A percentile compares a stretch with the other conserved stretches of the same genome.
phyloP scores from a whole-genome alignment of 2,797 vertebrate genomes.

The Cygnus olor region DNA sequence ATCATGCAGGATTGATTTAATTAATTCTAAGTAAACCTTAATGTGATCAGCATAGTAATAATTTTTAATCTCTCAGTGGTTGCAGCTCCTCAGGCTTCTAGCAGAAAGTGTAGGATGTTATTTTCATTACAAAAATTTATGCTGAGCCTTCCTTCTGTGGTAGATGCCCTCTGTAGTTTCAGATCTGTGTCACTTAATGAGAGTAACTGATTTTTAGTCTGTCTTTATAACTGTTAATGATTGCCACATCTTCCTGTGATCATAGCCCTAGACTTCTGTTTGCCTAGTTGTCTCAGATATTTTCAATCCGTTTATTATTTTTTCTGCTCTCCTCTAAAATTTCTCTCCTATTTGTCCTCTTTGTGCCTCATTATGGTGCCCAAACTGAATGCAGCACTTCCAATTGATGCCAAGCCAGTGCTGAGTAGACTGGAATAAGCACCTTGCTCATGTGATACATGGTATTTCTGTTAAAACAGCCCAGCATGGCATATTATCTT shows the following conservation, averaged over 20 bases:
- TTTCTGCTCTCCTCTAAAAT: slow-evolving; percentile 72
- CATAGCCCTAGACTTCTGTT: slow-evolving; percentile 57
- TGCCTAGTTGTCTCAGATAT: slow-evolving; percentile 63
- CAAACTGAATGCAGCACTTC: slow-evolving; percentile 72
- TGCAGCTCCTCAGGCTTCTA: slow-evolving; percentile 42
- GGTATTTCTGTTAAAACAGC: slow-evolving; percentile 72
- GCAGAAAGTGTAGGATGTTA: neutral
- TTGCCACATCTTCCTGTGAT: slow-evolving; percentile 29
- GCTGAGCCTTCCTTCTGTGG: slow-evolving; percentile 33
- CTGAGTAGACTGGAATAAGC: slow-evolving; percentile 73
- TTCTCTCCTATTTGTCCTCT: slow-evolving; percentile 72
- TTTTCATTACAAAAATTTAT: slow-evolving; percentile 32
- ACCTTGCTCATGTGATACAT: slow-evolving; percentile 72
- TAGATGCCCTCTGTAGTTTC: neutral
- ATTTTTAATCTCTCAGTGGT: slow-evolving; percentile 53
- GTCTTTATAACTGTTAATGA: slow-evolving; percentile 13
- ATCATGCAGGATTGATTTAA: slow-evolving; percentile 53
- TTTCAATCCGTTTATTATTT: slow-evolving; percentile 67
- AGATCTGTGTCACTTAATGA: slow-evolving; percentile 11
- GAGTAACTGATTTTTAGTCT: slow-evolving; percentile 51
- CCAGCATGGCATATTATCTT: slow-evolving; percentile 55
- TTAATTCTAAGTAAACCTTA: slow-evolving; percentile 63
- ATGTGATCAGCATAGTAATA: slow-evolving; percentile 59
- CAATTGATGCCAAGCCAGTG: slow-evolving; percentile 73
- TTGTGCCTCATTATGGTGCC: slow-evolving; percentile 73